Conservation (phyloP, 2,113 vertebrate species). For the Talpa occidentalis region DNA sequence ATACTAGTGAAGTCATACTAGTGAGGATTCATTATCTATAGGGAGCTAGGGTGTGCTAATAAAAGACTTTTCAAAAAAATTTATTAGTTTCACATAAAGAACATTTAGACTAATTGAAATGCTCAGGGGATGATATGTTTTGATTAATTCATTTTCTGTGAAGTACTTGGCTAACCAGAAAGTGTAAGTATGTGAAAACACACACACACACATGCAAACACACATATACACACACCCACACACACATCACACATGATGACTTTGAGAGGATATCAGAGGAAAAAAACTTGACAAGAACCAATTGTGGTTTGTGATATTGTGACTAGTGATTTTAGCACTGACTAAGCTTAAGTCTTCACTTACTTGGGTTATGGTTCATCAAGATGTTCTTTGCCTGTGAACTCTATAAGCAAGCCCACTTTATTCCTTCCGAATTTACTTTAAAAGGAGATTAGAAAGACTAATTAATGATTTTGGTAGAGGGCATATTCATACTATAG, state of each 20-base stretch:
- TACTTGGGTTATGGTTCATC: constrained; percentile 8
- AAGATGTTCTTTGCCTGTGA: background rate
- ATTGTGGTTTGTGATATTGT: background rate
- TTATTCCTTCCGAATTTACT: background rate
- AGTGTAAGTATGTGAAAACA: background rate
- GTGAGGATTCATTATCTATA: constrained; percentile 39
- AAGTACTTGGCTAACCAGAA: constrained; percentile 53
- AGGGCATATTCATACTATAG: background rate
- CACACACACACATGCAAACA: background rate
- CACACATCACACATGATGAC: background rate
- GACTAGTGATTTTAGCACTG: background rate
- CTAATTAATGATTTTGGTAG: background rate
- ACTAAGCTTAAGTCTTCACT: background rate
- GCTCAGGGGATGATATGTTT: constrained; percentile 49
- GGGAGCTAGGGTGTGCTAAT: background rate
- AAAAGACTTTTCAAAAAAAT: constrained; percentile 46
- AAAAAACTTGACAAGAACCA: background rate
- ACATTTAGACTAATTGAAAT: constrained; percentile 37
- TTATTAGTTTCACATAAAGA: constrained; percentile 43
- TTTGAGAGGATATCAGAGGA: background rate
- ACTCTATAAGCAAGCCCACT: background rate
- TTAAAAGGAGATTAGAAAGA: constrained; percentile 11
- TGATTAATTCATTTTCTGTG: constrained; percentile 52
- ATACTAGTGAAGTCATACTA: constrained; percentile 37
- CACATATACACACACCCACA: no score